Percentiles rank a stretch among this genome's conserved stretches.
Evolutionary conservation across 23 tunicate species (phyloP).

Genomic region (Trididemnum nubilum): DNA sequence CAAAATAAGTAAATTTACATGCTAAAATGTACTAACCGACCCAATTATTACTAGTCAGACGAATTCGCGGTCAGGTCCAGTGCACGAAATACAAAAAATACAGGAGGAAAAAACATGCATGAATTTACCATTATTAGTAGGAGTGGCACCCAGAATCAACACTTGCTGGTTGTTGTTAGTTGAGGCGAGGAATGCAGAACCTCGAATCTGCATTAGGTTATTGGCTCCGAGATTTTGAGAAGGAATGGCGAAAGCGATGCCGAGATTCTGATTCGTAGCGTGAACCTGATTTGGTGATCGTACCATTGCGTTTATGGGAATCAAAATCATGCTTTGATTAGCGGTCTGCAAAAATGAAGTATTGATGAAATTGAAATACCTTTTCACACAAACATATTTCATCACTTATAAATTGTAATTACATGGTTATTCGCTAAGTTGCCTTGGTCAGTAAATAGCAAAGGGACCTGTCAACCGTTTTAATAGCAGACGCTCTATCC

Average conservation of each 20-base stretch:
- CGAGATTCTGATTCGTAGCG: conserved; percentile 26
- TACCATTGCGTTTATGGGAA: conserved; percentile 69
- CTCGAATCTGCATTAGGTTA: conserved; percentile 41
- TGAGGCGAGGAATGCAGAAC: conserved; percentile 20
- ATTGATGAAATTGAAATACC: no score
- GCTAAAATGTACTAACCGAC: no score
- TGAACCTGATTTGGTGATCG: conserved; percentile 34
- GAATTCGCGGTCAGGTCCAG: no score
- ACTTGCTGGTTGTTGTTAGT: conserved; percentile 35
- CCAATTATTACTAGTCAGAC: no score
- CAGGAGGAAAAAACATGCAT: no score
- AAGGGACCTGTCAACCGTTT: background rate
- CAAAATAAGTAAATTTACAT: no score
- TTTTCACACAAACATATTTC: no score
- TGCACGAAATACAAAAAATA: no score
- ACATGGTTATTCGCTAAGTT: no score
- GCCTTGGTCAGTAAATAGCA: no score
- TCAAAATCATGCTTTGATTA: conserved; percentile 73
- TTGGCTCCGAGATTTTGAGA: conserved; percentile 14
- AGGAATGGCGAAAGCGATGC: conserved; percentile 46
- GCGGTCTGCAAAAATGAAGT: background rate
- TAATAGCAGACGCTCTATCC: no score
- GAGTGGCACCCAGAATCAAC: conserved; percentile 21
- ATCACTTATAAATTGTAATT: no score
- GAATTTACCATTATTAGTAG: background rate